Percentiles rank a stretch among this genome's conserved stretches.
These are phyloP conservation scores for Lamellibrachia satsuma DNA, from an alignment of 2,888 invertebrate species.

Conservation along the genomic window DNA sequence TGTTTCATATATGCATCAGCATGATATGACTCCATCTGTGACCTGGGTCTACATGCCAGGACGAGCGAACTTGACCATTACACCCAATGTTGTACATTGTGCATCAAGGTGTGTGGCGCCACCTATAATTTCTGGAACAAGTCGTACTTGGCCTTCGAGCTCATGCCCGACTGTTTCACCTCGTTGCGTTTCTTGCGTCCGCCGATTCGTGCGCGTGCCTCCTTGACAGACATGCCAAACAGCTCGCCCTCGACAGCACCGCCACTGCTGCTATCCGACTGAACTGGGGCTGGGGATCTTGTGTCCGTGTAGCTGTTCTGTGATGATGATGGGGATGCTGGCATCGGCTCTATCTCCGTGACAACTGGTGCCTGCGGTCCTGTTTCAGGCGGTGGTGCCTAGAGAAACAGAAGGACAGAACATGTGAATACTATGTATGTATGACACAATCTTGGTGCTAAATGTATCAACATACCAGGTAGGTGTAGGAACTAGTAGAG, in stretches of 20 bases:
- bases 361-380: background rate
- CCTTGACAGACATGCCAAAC: conserved; percentile 33
- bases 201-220: conserved; percentile 32
- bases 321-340: background rate
- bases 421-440: too few relatives aligned
- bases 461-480: too few relatives aligned
- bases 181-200: conserved; percentile 32
- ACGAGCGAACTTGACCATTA: background rate
- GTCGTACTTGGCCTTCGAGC: conserved; percentile 34
- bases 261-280: too few relatives aligned
- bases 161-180: conserved; percentile 28
- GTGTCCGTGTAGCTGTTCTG: background rate
- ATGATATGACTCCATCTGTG: background rate
- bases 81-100: background rate
- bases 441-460: too few relatives aligned
- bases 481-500: too few relatives aligned
- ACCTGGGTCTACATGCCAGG: too few relatives aligned
- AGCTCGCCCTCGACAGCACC: background rate
- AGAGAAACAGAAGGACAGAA: background rate
- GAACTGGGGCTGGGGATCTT: background rate
- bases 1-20: background rate
- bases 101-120: background rate
- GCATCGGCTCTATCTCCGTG: background rate
- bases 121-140: conserved; percentile 33
- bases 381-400: background rate